Evolutionary conservation across 1,140 invertebrate genomes (phyloP), one percentile per base, ranked within the genome.

Genomic region (Solenopsis fugax): DNA sequence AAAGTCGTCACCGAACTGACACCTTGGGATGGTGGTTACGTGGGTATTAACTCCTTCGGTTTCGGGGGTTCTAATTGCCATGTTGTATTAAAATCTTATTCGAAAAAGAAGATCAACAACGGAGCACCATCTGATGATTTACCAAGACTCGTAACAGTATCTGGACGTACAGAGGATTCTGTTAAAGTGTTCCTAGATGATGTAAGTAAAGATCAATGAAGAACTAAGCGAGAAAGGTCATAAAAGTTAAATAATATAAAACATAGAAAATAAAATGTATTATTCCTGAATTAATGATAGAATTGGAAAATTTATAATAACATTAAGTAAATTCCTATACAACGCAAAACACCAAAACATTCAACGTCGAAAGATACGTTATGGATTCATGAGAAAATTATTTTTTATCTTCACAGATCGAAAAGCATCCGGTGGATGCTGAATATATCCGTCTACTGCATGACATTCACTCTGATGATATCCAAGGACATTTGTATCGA

Each of bases 111-210:
- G 90, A 76, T 95, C 1, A 96, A 96, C 77, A 87, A 93, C 16
- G 95, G 95, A 10, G 75, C 91, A 9, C 95, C 96, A 0, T 86
- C 92, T 4, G 96, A 96, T 78, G 92, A 96, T 84, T 77, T 97
- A n/a, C 97, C 96, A 1, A 94, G 97, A 86, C 90, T 98, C n/a
- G 96, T 97, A 3, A 93, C 95, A 2, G 96, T 96, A 54, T 97
- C 96, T 84, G 97, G 97, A 24, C 95, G 98, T 87, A 97, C 97
- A 45, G 96, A 97, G 92, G 96, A 98, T 81, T 97, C 97, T 4
- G 96, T 99, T 0, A 95, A 96, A 54, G 93, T 93, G 69, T 95
- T 99, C 58, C 94, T 99, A 9, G 95, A 97, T 85, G 96, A 97
- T 77, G 93, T 98, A 90, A 91, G 93, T 91, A 67, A 71, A 64